Evolutionary conservation across 2,113 vertebrate genomes (phyloP).

Genomic region (Alectura lathami): DNA sequence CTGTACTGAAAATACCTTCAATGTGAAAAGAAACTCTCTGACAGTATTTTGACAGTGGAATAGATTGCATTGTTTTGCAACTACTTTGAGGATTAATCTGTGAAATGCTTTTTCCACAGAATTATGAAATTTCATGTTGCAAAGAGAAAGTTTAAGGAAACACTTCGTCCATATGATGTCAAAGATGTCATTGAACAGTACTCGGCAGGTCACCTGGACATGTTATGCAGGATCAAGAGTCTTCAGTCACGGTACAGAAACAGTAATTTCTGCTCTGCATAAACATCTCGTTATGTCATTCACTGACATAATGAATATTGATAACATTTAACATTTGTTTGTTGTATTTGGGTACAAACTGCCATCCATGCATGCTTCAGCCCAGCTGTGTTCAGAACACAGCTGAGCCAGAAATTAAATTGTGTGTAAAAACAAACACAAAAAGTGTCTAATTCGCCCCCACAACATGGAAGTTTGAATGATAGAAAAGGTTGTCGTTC

Average conservation of each 20-base stretch:
- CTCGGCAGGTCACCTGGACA: slow-evolving; percentile 95
- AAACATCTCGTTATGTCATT: not conserved
- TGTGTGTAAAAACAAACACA: not conserved
- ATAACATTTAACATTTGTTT: not conserved
- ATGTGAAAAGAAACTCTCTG: not conserved
- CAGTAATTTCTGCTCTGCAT: not conserved
- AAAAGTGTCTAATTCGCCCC: not conserved
- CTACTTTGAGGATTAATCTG: not conserved
- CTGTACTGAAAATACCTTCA: not conserved
- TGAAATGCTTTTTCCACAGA: slow-evolving; percentile 68
- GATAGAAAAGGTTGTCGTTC: not conserved
- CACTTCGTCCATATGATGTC: slow-evolving; percentile 93
- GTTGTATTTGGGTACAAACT: not conserved
- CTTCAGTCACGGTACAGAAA: slow-evolving; percentile 90
- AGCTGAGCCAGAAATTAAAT: not conserved
- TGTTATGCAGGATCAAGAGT: slow-evolving; percentile 97
- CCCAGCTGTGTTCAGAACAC: not conserved
- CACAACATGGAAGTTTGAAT: not conserved
- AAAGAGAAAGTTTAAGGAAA: slow-evolving; percentile 97
- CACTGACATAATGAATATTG: not conserved
- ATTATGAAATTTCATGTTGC: slow-evolving; percentile 99
- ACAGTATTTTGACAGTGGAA: not conserved
- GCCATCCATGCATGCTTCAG: not conserved
- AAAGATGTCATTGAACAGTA: slow-evolving; percentile 99
- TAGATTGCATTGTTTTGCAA: not conserved